phyloP scores from a whole-genome alignment of 2,888 invertebrate genomes.

The Pseudococcus longispinus region DNA sequence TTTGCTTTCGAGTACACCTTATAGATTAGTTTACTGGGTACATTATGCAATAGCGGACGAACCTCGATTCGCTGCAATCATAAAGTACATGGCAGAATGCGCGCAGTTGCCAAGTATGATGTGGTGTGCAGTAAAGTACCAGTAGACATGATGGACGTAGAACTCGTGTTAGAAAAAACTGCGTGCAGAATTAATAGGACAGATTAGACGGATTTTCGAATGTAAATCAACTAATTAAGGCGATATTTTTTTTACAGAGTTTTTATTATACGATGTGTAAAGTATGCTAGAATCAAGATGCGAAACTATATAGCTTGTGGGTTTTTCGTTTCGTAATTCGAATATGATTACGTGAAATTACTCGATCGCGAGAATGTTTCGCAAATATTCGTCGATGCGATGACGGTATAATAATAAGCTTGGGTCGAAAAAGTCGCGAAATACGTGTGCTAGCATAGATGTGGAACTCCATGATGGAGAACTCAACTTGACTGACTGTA shows the following conservation, averaged over 20 bases:
- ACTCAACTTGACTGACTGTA: neutral
- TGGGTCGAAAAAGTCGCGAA: neutral
- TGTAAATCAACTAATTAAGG: slow-evolving; percentile 28
- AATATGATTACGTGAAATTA: slow-evolving; percentile 15
- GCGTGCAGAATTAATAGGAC: neutral
- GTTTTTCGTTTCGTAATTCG: neutral
- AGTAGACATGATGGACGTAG: neutral
- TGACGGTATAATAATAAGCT: neutral
- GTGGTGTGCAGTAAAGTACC: neutral
- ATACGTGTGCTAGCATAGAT: neutral
- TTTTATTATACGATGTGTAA: neutral
- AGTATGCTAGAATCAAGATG: neutral
- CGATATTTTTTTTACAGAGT: neutral
- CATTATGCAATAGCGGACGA: slow-evolving; percentile 14
- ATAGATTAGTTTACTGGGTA: neutral
- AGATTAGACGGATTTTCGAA: neutral
- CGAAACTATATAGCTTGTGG: neutral
- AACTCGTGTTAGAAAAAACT: neutral
- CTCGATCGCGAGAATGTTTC: slow-evolving; percentile 24
- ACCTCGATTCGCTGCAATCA: neutral
- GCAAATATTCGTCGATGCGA: neutral
- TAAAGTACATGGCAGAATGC: neutral
- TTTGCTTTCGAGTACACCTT: neutral
- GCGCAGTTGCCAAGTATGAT: neutral
- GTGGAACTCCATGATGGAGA: neutral